Base-by-base conservation (phyloP, 2,888 invertebrate genomes). In the Himalopsyche japonica region DNA sequence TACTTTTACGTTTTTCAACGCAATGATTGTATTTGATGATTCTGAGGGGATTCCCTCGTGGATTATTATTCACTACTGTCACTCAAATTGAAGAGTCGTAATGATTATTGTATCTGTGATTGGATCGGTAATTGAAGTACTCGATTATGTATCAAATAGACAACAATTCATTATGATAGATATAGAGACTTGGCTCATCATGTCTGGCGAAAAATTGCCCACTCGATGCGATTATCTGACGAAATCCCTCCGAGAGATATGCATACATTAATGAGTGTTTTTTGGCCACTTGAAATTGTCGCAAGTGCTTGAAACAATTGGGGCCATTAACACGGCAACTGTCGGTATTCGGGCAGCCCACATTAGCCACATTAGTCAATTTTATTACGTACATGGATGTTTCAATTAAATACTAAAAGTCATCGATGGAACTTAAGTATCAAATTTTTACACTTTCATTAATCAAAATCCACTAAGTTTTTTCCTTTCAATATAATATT, bases 221-320 rank as follows among this genome's bases (percentile, higher is more conserved):
- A 57, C 57, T 57, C 57, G 24, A 24, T 57, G 57, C 8, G 20
- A 57, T 57, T 57, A 57, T 57, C 57, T 57, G 57, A 57, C 57
- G 57, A 20, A 57, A 57, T 57, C 57, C 57, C 57, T 24, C 57
- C 20, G 6, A 57, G 10, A 57, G 57, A 57, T 57, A 57, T 57
- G 57, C 57, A 57, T 81, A 70, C 64, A 37, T 27, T 70, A 57
- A 81, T 24, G 27, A 15, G 64, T 30, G 57, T 15, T 37, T 81
- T 7, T 15, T 37, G 32, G 37, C 70, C 81, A 70, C 70, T 81
- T 27, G 43, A 81, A 34, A n/a, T 81, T 34, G 30, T 81, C 70
- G 70, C 24, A 80, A 76, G 81, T 48, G 47, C 76, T 81, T 37
- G 27, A 81, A 76, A 81, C 47, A 81, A 76, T 76, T 80, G 32